Conservation (phyloP, 2,888 invertebrate genomes). For the Brenthis daphne region DNA sequence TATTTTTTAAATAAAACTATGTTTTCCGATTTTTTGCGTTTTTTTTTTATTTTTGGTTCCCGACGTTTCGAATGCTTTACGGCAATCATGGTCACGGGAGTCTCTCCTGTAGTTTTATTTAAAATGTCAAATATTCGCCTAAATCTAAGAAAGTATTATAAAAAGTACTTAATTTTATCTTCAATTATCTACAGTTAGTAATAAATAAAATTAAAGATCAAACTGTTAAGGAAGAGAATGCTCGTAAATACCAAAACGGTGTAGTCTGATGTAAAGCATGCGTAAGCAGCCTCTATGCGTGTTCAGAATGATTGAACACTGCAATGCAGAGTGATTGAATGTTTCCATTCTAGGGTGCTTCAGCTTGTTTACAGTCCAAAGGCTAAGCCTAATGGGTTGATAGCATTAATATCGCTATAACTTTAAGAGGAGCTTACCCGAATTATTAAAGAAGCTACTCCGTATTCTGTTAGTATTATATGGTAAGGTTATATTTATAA, state of each 20-base stretch:
- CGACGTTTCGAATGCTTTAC: too few relatives aligned
- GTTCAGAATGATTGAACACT: constrained; percentile 14
- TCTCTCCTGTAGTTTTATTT: too few relatives aligned
- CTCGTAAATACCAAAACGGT: constrained; percentile 6
- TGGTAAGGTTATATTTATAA: too few relatives aligned
- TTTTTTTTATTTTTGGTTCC: too few relatives aligned
- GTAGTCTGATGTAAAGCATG: constrained; percentile 4
- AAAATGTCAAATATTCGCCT: too few relatives aligned
- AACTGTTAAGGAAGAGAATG: not conserved
- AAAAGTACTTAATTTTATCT: not conserved
- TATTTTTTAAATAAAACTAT: too few relatives aligned
- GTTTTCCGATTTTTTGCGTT: too few relatives aligned
- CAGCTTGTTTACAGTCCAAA: constrained; percentile 11
- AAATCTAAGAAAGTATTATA: too few relatives aligned
- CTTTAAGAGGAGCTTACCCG: too few relatives aligned
- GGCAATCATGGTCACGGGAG: too few relatives aligned
- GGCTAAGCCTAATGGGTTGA: constrained; percentile 8
- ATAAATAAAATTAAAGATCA: not conserved
- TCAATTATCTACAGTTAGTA: not conserved
- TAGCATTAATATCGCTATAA: not conserved
- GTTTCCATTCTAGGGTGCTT: constrained; percentile 9
- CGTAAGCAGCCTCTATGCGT: constrained; percentile 21
- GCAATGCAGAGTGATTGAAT: constrained; percentile 19
- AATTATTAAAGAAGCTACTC: too few relatives aligned
- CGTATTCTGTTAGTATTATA: too few relatives aligned